phyloP scores from a whole-genome alignment of 2,797 vertebrate genomes.

The Gallinago stenura region DNA sequence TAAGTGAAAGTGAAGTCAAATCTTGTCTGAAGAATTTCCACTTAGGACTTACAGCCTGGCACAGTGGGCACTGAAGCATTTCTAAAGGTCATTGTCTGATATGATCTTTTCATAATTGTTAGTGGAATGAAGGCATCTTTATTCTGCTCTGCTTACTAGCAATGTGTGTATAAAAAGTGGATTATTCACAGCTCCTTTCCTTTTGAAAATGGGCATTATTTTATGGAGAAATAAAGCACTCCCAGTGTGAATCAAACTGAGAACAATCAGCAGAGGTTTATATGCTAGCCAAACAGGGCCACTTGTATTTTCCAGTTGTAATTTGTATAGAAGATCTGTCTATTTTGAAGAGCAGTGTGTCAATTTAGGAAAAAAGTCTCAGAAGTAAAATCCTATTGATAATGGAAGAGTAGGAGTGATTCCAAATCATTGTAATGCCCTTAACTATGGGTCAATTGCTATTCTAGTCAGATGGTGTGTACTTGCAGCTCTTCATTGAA shows the following conservation, averaged over 20 bases:
- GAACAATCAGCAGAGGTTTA: neutral
- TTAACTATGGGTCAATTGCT: neutral
- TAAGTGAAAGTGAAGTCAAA: conserved; percentile 23
- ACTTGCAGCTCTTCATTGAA: neutral
- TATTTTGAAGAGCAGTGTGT: neutral
- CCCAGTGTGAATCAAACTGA: neutral
- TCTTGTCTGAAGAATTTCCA: conserved; percentile 33
- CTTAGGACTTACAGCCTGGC: conserved; percentile 18
- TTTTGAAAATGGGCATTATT: neutral
- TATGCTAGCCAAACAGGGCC: neutral
- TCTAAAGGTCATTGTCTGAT: conserved; percentile 54
- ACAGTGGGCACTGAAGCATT: conserved; percentile 43
- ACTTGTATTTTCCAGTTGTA: neutral
- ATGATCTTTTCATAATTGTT: conserved; percentile 65
- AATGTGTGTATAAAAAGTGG: conserved; percentile 14
- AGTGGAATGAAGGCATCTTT: conserved; percentile 58
- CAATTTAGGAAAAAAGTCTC: neutral
- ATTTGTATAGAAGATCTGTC: neutral
- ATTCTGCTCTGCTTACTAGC: conserved; percentile 63
- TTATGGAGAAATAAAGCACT: neutral
- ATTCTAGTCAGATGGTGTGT: neutral
- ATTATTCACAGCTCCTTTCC: conserved; percentile 54
- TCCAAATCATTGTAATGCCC: neutral
- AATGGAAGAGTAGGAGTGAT: neutral
- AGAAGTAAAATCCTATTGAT: neutral